Evolutionary conservation across 1,140 invertebrate genomes (phyloP), one percentile per base, ranked within the genome.

Genomic region (Anagrus nilaparvatae): DNA sequence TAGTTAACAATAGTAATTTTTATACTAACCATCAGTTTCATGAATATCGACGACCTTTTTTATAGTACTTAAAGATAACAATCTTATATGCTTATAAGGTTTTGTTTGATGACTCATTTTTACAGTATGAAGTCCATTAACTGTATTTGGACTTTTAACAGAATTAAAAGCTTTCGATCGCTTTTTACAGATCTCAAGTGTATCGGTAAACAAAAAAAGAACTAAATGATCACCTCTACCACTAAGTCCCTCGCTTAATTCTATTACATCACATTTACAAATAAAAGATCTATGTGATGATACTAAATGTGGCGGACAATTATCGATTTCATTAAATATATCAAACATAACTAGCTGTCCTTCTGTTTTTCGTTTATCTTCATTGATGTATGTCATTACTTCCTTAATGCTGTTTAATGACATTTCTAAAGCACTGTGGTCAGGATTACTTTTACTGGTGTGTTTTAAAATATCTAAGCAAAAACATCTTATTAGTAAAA

Each of bases 311-410:
- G 88, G 78, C 76, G 94, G 93, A 70, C 92, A 97, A 56, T 93
- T 91, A 57, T 97, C 92, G 55, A 98, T 97, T 60, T 97, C 91
- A 65, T 97, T 93, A 64, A 95, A 89, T 43, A 97, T 92, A 67
- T 96, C 90, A 70, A 97, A 98, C 75, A 97, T 87, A 48, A 84
- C 88, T 54, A 96, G 74, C 64, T 94, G 88, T 1, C 85, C 85
- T 66, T 97, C 94, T 7, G 91, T 94, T 69, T 86, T 90, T 49
- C 92, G 73, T 65, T 96, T 97, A 61, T 96, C 91, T 72, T 97
- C 92, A 65, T 98, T 97, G 38, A 97, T 95, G 59, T 93, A 82
- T 48, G 84, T 87, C 79, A 94, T 92, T 12, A 96, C 91, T 75
- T 93, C 85, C 59, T 88, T 84, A 54, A 97, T 80, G 50, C 82